Base-by-base conservation (phyloP, 2,797 vertebrate genomes). In the Chelidonichthys spinosus region DNA sequence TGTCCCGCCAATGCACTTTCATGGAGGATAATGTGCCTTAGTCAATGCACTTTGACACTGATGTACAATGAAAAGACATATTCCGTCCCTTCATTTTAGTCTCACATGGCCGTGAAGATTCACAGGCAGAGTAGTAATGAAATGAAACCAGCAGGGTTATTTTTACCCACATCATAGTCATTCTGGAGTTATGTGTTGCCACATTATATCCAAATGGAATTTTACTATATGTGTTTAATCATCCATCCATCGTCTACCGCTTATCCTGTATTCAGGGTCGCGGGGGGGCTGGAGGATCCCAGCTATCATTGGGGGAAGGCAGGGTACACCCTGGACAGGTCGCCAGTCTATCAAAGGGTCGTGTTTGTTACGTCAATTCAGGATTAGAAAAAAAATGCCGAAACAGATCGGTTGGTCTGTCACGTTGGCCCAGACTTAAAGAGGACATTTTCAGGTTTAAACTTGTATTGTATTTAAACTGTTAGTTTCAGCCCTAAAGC, bases 21-120 rank as follows among this genome's bases (percentile, higher is more conserved):
- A 87, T 77, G 64, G 67, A 71, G 64, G 56, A 63, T 83, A 83
- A 84, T 84, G 74, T 69, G 69, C 72, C 86, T 86, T 70, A 65
- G 59, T 78, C 63, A 64, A 50, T 63, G 78, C 61, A 60, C 70
- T 85, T 67, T 64, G 74, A 81, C 78, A 60, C 37, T 56, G 63
- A 78, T 43, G n/a, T 60, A 68, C 86, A 86, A 85, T 63, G 69
- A 83, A 83, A 82, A 64, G 62, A 33, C 60, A 46, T 37, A 53
- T 39, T 83, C 39, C 47, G 59, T 83, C 18, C 49, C 35, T 71
- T 73, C 50, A 11, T 4, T 58, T 61, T 59, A 59, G 49, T 75
- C 32, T 68, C 55, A 43, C 47, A 14, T 9, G 43, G 43, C 54
- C 4, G 7, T 55, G 25, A 35, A 72, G 56, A 63, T 60, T 63